Evolutionary conservation across 2,888 invertebrate genomes (phyloP).

Genomic region (Orthonychiurus folsomi): DNA sequence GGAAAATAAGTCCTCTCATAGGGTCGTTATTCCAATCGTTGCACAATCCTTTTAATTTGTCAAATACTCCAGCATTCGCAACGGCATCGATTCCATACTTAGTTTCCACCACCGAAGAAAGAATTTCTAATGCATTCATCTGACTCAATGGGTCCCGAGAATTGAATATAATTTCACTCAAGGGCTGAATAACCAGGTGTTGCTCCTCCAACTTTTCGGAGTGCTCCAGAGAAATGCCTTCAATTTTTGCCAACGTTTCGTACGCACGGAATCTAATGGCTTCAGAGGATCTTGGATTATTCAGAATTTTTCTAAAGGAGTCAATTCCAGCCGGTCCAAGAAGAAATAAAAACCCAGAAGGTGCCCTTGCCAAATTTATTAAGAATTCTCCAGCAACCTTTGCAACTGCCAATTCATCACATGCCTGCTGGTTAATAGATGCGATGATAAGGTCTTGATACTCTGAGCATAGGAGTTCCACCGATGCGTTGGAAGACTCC

Average conservation of each 20-base stretch:
- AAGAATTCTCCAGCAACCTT: constrained; percentile 28
- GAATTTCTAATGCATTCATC: constrained; percentile 68
- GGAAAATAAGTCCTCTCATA: constrained; percentile 26
- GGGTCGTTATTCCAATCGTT: constrained; percentile 28
- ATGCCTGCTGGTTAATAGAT: constrained; percentile 24
- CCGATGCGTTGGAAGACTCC: neutral
- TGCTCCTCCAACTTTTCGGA: constrained; percentile 28
- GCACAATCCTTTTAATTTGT: constrained; percentile 26
- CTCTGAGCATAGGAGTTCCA: constrained; percentile 8
- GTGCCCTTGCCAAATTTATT: constrained; percentile 20
- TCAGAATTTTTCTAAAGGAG: constrained; percentile 24
- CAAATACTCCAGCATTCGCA: constrained; percentile 22
- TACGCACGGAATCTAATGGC: constrained; percentile 32
- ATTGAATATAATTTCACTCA: constrained; percentile 28
- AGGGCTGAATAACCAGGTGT: constrained; percentile 19
- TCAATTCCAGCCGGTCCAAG: constrained; percentile 24
- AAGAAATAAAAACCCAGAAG: constrained; percentile 24
- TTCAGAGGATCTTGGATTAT: constrained; percentile 17
- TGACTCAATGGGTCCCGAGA: constrained; percentile 45
- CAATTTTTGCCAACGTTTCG: constrained; percentile 30
- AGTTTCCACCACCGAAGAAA: constrained; percentile 60
- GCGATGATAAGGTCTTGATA: constrained; percentile 30
- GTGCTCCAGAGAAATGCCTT: constrained; percentile 24
- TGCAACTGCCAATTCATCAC: constrained; percentile 30
- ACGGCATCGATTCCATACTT: constrained; percentile 57